Percentiles rank a stretch among this genome's conserved stretches.
Evolutionary conservation across 2,113 vertebrate genomes (phyloP).

Genomic region (Scatophagus argus): DNA sequence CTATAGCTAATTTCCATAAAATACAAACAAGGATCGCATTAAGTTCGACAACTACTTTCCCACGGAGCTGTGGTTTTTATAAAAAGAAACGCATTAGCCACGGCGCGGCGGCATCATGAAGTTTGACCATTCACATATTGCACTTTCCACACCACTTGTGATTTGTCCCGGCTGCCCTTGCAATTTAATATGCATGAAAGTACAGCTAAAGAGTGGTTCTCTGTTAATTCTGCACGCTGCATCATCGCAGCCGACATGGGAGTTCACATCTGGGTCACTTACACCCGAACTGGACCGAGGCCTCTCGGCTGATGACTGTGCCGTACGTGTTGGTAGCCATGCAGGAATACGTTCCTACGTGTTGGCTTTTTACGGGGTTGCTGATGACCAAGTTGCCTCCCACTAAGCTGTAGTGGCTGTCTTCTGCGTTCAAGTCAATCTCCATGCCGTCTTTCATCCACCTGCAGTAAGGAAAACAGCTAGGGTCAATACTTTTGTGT

Average conservation of each 20-base stretch:
- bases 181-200: constrained; percentile 47
- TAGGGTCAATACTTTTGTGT: not conserved
- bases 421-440: constrained; percentile 83
- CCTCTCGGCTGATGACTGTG: constrained; percentile 90
- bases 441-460: constrained; percentile 90
- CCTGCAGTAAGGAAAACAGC: constrained; percentile 76
- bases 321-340: constrained; percentile 91
- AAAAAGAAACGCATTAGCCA: constrained; percentile 11
- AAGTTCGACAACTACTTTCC: not conserved
- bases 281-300: constrained; percentile 94
- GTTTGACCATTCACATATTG: constrained; percentile 26
- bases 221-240: constrained; percentile 5
- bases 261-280: constrained; percentile 73
- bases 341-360: constrained; percentile 91
- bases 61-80: constrained; percentile 3
- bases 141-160: constrained; percentile 34
- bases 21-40: not conserved
- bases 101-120: constrained; percentile 7
- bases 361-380: constrained; percentile 87
- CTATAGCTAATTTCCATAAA: not conserved
- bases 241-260: not conserved
- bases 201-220: constrained; percentile 14
- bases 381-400: constrained; percentile 94
- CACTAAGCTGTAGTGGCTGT: constrained; percentile 88
- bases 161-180: constrained; percentile 42